Conservation (phyloP, 2,797 vertebrate species). For the Sebastes oblongus region DNA sequence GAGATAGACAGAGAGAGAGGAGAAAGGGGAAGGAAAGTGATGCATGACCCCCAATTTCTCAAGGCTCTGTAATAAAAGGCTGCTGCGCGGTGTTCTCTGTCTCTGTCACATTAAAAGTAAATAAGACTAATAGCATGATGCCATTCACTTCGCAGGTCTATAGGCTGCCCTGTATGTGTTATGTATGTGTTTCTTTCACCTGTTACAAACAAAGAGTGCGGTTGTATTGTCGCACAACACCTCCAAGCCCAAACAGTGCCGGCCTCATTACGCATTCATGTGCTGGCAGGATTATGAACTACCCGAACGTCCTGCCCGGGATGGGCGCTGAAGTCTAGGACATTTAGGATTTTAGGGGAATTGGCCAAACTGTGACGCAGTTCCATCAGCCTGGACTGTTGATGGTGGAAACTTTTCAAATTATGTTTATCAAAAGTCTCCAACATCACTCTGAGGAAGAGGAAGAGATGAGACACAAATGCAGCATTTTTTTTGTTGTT, state of each 20-base stretch:
- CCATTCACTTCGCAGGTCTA: slow-evolving; percentile 56
- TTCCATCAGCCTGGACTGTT: slow-evolving; percentile 12
- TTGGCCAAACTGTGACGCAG: slow-evolving; percentile 21
- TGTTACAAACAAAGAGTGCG: not conserved
- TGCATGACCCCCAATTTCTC: slow-evolving; percentile 72
- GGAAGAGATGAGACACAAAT: not conserved
- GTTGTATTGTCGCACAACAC: not conserved
- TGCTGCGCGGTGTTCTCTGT: slow-evolving; percentile 71
- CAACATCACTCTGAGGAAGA: not conserved
- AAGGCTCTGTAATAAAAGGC: slow-evolving; percentile 79
- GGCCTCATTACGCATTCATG: slow-evolving; percentile 38
- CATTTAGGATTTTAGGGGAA: slow-evolving; percentile 27
- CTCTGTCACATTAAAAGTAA: slow-evolving; percentile 82
- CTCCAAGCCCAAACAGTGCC: not conserved
- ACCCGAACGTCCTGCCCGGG: slow-evolving; percentile 9
- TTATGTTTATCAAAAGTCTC: not conserved
- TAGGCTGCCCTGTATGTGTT: slow-evolving; percentile 37
- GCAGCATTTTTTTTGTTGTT: not conserved
- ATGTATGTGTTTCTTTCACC: slow-evolving; percentile 15
- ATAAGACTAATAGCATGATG: slow-evolving; percentile 79
- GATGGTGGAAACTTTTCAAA: slow-evolving; percentile 9
- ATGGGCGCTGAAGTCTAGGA: slow-evolving; percentile 22
- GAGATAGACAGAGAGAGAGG: slow-evolving; percentile 40
- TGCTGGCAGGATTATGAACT: slow-evolving; percentile 31
- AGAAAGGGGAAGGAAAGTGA: slow-evolving; percentile 59